Percentiles rank a stretch among this genome's conserved stretches.
Evolutionary conservation across 2,888 invertebrate genomes (phyloP).

Genomic region (Oligia latruncula): DNA sequence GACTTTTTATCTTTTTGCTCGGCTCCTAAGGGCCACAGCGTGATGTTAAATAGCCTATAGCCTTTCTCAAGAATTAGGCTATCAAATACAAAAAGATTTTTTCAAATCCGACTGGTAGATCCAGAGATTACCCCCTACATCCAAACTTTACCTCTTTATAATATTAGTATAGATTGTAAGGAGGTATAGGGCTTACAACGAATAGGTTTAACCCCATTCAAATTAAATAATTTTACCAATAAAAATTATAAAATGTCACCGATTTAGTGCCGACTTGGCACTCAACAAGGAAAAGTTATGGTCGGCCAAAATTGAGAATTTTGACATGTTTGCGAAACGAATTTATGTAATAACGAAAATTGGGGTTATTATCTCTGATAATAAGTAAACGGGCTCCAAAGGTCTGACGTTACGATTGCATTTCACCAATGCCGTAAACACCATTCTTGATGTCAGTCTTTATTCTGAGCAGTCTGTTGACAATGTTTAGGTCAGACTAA

Average conservation of each 20-base stretch:
- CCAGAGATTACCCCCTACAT: no score
- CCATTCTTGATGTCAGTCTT: not conserved
- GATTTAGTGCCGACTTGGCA: not conserved
- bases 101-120: no score
- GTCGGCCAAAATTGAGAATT: not conserved
- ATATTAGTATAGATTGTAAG: not conserved
- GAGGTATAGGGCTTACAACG: not conserved
- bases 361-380: constrained; percentile 28
- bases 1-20: no score
- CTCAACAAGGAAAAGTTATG: constrained; percentile 1
- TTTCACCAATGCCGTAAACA: not conserved
- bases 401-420: constrained; percentile 28
- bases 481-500: not conserved
- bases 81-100: no score
- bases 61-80: no score
- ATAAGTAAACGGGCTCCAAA: constrained; percentile 9
- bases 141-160: no score
- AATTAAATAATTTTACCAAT: not conserved
- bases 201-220: not conserved
- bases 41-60: no score
- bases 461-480: not conserved
- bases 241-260: not conserved
- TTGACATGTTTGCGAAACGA: constrained; percentile 22
- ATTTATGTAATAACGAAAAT: constrained; percentile 32
- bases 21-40: no score